Percentiles rank a stretch among this genome's conserved stretches.
Evolutionary conservation across 2,888 invertebrate species (phyloP).

Genomic region (Mechanitis mazaeus): DNA sequence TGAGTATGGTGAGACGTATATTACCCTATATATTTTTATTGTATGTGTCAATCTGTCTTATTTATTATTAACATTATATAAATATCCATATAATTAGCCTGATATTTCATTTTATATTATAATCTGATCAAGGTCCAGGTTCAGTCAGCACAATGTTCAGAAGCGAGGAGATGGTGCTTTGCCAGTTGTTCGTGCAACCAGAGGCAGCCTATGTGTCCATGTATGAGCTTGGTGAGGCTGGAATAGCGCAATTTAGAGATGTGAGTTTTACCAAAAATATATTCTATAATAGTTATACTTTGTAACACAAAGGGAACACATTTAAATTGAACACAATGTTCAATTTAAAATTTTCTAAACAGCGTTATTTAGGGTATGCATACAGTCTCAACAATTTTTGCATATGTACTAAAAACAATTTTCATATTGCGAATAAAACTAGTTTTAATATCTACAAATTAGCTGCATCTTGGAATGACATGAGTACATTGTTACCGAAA

Average conservation of each 20-base stretch:
- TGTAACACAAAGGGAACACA: too few relatives aligned
- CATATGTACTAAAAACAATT: too few relatives aligned
- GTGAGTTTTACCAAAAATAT: constrained; percentile 58
- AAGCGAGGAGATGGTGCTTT: constrained; percentile 82
- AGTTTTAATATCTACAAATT: too few relatives aligned
- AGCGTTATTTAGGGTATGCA: too few relatives aligned
- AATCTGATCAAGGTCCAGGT: constrained; percentile 24
- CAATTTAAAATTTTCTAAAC: too few relatives aligned
- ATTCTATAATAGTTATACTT: too few relatives aligned
- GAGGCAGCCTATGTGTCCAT: constrained; percentile 84
- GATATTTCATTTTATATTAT: background rate
- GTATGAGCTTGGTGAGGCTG: constrained; percentile 83
- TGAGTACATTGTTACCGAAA: too few relatives aligned
- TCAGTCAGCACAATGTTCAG: constrained; percentile 76
- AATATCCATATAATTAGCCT: background rate
- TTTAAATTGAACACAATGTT: too few relatives aligned
- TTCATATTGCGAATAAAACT: too few relatives aligned
- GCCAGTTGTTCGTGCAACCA: constrained; percentile 83
- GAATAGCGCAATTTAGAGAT: constrained; percentile 83
- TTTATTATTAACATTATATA: too few relatives aligned
- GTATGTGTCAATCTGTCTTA: background rate
- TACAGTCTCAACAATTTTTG: too few relatives aligned
- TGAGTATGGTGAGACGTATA: background rate
- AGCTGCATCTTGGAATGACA: too few relatives aligned
- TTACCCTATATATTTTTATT: background rate